Conservation (phyloP, 2,113 vertebrate species). For the Aphyosemion australe region DNA sequence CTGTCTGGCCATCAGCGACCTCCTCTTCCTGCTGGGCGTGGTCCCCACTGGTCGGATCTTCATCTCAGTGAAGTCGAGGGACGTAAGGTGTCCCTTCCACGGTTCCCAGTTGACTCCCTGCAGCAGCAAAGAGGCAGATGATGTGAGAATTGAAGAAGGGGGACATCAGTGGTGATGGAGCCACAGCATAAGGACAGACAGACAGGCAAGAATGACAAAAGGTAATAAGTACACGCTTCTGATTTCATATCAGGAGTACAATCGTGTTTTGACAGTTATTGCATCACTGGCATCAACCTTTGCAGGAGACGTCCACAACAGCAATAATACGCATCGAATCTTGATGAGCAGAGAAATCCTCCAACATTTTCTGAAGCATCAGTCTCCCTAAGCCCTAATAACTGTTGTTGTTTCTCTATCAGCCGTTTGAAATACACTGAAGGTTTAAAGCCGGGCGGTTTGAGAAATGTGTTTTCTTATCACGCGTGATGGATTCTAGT, state of each 20-base stretch:
- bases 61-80: conserved; percentile 88
- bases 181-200: conserved; percentile 17
- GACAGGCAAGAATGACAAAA: conserved; percentile 46
- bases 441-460: conserved; percentile 53
- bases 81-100: conserved; percentile 89
- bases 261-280: conserved; percentile 64
- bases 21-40: conserved; percentile 73
- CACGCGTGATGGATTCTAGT: conserved; percentile 61
- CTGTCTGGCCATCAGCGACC: conserved; percentile 65
- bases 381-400: conserved; percentile 56
- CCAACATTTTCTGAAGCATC: conserved; percentile 50
- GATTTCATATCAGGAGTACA: conserved; percentile 61
- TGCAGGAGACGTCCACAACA: conserved; percentile 40
- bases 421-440: conserved; percentile 56
- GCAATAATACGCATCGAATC: conserved; percentile 53
- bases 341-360: conserved; percentile 46
- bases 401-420: conserved; percentile 63
- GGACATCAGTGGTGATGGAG: not conserved
- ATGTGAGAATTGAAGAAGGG: not conserved
- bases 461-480: conserved; percentile 68
- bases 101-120: conserved; percentile 92
- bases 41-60: conserved; percentile 81
- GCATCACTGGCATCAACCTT: conserved; percentile 41
- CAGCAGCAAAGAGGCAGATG: conserved; percentile 11
- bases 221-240: conserved; percentile 50